A percentile compares a stretch with the other conserved stretches of the same genome.
Conservation (phyloP, 2,888 invertebrate genomes). For the Megaustenia siamemsis region DNA sequence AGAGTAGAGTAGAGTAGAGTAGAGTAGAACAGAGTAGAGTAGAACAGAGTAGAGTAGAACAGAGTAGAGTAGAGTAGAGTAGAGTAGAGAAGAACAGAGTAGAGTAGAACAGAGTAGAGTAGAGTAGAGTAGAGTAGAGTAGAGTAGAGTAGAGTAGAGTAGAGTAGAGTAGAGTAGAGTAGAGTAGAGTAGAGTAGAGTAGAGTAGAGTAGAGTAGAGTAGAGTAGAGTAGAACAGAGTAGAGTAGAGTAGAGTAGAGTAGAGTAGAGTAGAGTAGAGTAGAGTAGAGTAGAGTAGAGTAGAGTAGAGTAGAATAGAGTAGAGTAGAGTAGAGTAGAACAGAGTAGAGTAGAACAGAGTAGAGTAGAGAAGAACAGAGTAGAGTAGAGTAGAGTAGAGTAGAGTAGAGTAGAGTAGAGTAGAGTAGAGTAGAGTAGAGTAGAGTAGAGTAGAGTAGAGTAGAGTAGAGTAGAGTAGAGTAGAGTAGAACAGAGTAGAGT, state of each 20-base stretch:
- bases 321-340: not conserved
- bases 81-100: constrained; percentile 5
- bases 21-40: not conserved
- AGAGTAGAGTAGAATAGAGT: no score
- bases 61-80: constrained; percentile 11
- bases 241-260: constrained; percentile 18
- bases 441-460: constrained; percentile 13
- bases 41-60: not conserved
- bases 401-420: no score
- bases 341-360: constrained; percentile 6
- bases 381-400: constrained; percentile 4
- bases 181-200: not conserved
- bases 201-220: constrained; percentile 19
- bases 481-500: constrained; percentile 15
- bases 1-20: not conserved
- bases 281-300: not conserved
- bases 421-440: no score
- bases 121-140: constrained; percentile 9
- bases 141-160: not conserved
- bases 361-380: not conserved
- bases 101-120: not conserved
- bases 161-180: not conserved
- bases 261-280: constrained; percentile 28
- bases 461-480: constrained; percentile 26
- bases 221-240: constrained; percentile 14